Evolutionary conservation across 2,888 invertebrate genomes (phyloP), one percentile per base, ranked within the genome.

Genomic region (Sicus ferrugineus): DNA sequence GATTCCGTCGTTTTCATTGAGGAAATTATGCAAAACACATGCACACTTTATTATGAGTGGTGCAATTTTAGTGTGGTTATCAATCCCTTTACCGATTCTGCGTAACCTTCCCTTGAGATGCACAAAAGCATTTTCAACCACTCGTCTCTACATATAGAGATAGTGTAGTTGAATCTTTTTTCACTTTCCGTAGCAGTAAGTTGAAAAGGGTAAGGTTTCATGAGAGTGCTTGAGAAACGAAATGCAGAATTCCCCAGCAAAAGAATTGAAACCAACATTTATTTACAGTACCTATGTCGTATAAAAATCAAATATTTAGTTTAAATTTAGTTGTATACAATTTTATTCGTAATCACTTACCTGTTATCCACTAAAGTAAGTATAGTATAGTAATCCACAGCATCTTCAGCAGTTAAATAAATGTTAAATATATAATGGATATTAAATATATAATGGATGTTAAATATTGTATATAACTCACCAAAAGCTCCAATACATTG

Each of bases 51-150:
- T n/a, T n/a, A n/a, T n/a, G n/a, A n/a, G n/a, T n/a, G n/a, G n/a
- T n/a, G n/a, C n/a, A n/a, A n/a, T n/a, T n/a, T n/a, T n/a, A n/a
- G n/a, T n/a, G n/a, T n/a, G n/a, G n/a, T n/a, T n/a, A n/a, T n/a
- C n/a, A n/a, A n/a, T 23, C 0, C 70, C 62, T 46, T 64, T 68
- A 30, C 30, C 68, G 30, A 70, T 67, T 14, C 62, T 42, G 9
- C 63, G n/a, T 46, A 63, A 63, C 46, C 63, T 46, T 4, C 16
- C 63, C n/a, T 63, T 63, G 6, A 67, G 48, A 14, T 70, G 62
- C 23, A n/a, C 67, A 61, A 70, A 67, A 7, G 70, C 67, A 70
- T 67, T 69, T 65, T 65, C 59, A 14, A 65, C 64, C 3, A 65
- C 50, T 30, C 69, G n/a, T n/a, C 50, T 5, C 66, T 59, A 19